Evolutionary conservation across 1,140 invertebrate species (phyloP), one percentile per base, ranked within the genome.

Genomic region (Panagrolaimus sp.): DNA sequence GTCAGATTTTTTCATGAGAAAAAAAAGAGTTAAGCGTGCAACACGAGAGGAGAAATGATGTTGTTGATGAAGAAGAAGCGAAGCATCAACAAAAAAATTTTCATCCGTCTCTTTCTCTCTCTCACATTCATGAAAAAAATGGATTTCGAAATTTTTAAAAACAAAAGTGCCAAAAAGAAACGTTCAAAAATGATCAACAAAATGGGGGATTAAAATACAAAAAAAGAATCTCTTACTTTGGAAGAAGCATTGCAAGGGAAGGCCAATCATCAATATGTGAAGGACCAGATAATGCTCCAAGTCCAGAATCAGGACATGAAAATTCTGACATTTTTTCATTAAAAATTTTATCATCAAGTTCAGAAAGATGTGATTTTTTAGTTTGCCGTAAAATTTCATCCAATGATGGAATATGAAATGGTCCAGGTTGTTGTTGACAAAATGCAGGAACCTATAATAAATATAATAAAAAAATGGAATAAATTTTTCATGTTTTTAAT

Each of bases 201-300:
- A 58, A 58, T 52, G 48, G 26, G 15, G 21, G 28, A 55, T 21
- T 17, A 55, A 55, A 55, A 55, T 10, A 21, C 10, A 21, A 1
- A 55, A 24, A 26, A 21, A 8, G 17, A 70, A 73, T 32, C 9
- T 69, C 80, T 66, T 46, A 81, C 80, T 74, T 83, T 21, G 80
- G 80, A 43, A 82, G 71, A 63, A 82, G 72, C 21, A 83, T 69
- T 28, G 80, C 71, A 9, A 82, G 68, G 21, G 80, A 82, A 38
- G 68, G 67, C 80, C 80, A 82, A 69, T 82, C 80, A 55, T 82
- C 79, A 46, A 82, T 82, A 69, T 82, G 80, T 24, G 69, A 70
- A 12, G 80, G 80, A 10, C 77, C 77, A 47, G 52, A 15, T 65
- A 67, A 43, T 32, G 26, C 21, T n/a, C 43, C 38, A 24, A 46